Evolutionary conservation across 1,140 invertebrate species (phyloP).

Genomic region (Agrypnia vestita): DNA sequence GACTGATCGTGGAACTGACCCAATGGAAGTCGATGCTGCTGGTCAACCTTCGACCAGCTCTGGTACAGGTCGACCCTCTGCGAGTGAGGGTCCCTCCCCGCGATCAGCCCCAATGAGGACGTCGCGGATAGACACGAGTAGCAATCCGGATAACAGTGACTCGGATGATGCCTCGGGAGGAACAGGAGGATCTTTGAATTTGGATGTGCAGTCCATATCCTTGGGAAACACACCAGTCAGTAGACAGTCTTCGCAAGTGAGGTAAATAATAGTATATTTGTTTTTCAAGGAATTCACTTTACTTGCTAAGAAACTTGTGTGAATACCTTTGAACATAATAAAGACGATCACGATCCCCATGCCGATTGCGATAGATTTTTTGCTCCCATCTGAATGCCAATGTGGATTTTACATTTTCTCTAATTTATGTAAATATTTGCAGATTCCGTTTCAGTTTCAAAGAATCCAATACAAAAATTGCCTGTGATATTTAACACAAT

Average conservation of each 20-base stretch:
- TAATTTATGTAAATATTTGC: no score
- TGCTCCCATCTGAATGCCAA: no score
- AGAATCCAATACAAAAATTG: no score
- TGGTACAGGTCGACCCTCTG: neutral
- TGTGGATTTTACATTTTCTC: no score
- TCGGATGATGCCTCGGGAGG: slow-evolving; percentile 33
- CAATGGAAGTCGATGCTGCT: slow-evolving; percentile 75
- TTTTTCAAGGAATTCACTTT: neutral
- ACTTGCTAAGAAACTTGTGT: no score
- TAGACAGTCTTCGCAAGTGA: neutral
- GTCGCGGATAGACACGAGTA: neutral
- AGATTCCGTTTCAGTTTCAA: no score
- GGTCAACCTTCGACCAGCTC: slow-evolving; percentile 59
- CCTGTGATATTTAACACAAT: no score
- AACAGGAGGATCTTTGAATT: slow-evolving; percentile 17
- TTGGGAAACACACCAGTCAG: slow-evolving; percentile 22
- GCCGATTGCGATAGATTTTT: no score
- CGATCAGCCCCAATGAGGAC: neutral
- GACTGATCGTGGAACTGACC: slow-evolving; percentile 80
- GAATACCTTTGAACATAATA: no score
- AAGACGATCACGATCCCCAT: no score
- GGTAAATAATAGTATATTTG: neutral
- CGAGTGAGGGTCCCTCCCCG: neutral
- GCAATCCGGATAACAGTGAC: slow-evolving; percentile 17
- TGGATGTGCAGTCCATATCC: slow-evolving; percentile 35